These are phyloP conservation scores for Diceros bicornis DNA, from an alignment of 2,797 vertebrate species.

Conservation along the genomic window DNA sequence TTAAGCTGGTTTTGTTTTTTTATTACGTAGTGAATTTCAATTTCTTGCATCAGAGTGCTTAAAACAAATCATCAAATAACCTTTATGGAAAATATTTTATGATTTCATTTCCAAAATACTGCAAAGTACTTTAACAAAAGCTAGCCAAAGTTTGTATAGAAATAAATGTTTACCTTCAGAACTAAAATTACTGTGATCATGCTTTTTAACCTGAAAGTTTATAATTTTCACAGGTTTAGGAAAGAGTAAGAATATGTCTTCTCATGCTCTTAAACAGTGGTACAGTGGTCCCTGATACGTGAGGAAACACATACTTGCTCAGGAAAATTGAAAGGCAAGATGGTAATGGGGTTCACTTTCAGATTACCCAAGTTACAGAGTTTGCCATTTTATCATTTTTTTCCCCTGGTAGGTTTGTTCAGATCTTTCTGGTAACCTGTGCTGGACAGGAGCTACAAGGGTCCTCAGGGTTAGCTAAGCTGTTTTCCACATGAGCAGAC, in stretches of 20 bases:
- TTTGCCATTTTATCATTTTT: neutral
- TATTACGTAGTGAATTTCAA: neutral
- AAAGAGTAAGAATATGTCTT: neutral
- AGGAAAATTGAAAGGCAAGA: neutral
- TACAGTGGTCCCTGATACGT: neutral
- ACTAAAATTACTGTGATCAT: neutral
- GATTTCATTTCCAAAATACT: neutral
- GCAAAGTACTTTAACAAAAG: neutral
- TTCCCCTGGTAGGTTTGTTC: neutral
- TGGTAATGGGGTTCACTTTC: neutral
- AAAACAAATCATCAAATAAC: neutral
- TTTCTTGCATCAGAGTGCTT: neutral
- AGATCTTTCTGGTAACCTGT: neutral
- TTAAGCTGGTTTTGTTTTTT: neutral
- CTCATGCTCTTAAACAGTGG: neutral
- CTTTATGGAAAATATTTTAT: slow-evolving; percentile 40
- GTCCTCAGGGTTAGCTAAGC: neutral
- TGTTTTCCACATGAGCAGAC: neutral
- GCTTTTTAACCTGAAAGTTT: neutral
- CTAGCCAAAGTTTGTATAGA: neutral
- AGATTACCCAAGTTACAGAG: neutral
- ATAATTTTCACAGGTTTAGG: neutral
- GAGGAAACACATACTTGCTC: neutral
- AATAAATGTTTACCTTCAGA: neutral
- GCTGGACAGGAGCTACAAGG: neutral